These are phyloP conservation scores for Ceyx cyanopectus DNA, from an alignment of 2,113 vertebrate genomes.

Conservation along the genomic window DNA sequence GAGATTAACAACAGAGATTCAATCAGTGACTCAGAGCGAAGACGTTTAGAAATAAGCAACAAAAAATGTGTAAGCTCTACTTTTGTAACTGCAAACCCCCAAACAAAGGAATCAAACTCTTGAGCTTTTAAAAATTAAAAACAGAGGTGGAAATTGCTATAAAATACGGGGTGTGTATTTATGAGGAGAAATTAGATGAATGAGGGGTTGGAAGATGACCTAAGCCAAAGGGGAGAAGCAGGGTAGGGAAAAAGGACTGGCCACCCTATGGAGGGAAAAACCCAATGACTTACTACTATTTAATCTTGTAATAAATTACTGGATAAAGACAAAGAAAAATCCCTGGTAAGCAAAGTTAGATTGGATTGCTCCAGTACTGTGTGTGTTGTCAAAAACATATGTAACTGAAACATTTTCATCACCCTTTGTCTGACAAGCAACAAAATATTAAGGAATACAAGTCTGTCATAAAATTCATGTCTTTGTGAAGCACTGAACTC, in stretches of 20 bases:
- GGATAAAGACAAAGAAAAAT: slow-evolving; percentile 15
- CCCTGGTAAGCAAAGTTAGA: not conserved
- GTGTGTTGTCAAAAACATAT: slow-evolving; percentile 1
- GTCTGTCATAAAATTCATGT: not conserved
- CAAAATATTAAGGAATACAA: not conserved
- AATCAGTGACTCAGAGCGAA: slow-evolving; percentile 35
- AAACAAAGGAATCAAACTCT: not conserved
- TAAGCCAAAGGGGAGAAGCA: not conserved
- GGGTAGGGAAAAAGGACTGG: not conserved
- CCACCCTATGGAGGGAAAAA: not conserved
- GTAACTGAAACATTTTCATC: not conserved
- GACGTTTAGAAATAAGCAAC: not conserved
- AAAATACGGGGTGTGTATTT: not conserved
- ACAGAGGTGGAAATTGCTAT: not conserved
- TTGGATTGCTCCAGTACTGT: not conserved
- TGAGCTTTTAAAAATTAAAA: not conserved
- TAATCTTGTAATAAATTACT: slow-evolving; percentile 23
- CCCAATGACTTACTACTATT: not conserved
- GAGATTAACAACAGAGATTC: slow-evolving; percentile 47
- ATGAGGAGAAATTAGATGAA: not conserved
- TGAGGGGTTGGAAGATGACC: not conserved
- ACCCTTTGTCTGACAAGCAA: not conserved
- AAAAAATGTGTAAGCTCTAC: not conserved
- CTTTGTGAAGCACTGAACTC: not conserved
- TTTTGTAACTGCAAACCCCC: not conserved